A percentile compares a stretch with the other conserved stretches of the same genome.
Evolutionary conservation across 2,797 vertebrate species (phyloP).

Genomic region (Gambusia yucatana): DNA sequence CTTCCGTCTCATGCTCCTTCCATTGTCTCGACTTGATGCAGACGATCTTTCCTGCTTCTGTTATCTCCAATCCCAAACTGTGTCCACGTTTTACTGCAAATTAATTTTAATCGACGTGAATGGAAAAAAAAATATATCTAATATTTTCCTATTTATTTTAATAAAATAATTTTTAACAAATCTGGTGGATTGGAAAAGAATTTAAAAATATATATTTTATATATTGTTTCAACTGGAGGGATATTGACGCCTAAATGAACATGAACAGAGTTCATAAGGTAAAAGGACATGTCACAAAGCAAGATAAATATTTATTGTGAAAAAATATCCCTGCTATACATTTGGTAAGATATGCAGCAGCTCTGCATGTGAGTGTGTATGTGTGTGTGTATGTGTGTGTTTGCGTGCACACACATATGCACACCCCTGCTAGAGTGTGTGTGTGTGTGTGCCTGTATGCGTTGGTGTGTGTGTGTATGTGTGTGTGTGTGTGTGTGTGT

Average conservation of each 20-base stretch:
- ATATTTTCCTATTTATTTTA: not conserved
- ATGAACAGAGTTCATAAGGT: not conserved
- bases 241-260: not conserved
- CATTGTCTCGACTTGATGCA: constrained; percentile 67
- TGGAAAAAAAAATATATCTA: not conserved
- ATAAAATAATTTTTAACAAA: not conserved
- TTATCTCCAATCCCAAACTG: constrained; percentile 34
- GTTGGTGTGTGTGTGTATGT: constrained; percentile 16
- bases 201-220: not conserved
- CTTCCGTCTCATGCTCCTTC: constrained; percentile 55
- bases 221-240: not conserved
- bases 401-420: constrained; percentile 37
- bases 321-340: constrained; percentile 32
- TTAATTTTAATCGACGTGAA: constrained; percentile 7
- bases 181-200: not conserved
- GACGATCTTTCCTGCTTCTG: constrained; percentile 34
- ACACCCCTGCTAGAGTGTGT: constrained; percentile 10
- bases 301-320: not conserved
- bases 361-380: constrained; percentile 13
- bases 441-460: constrained; percentile 4
- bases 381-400: constrained; percentile 13
- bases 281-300: not conserved
- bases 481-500: constrained; percentile 13
- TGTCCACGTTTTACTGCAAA: constrained; percentile 36
- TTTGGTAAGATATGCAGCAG: constrained; percentile 55